phyloP scores from a whole-genome alignment of 2,113 vertebrate species.

The Sphyrna mokarran region DNA sequence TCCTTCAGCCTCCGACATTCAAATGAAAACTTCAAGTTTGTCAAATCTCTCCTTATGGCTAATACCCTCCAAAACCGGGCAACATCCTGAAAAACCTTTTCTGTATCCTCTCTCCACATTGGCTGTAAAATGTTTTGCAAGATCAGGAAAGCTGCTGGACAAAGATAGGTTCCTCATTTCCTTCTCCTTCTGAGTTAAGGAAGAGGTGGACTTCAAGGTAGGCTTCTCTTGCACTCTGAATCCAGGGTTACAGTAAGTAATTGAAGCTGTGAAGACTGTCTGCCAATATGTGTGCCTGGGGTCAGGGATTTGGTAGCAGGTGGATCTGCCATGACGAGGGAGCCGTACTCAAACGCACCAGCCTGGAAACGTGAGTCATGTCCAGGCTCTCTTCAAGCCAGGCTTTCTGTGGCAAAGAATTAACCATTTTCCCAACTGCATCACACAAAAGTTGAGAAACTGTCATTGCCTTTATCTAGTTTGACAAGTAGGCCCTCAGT shows the following conservation, averaged over 20 bases:
- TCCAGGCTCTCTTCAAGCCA: neutral
- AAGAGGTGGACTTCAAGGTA: too few species aligned
- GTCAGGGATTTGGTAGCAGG: neutral
- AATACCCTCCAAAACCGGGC: too few species aligned
- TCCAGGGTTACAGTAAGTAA: neutral
- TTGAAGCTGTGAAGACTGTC: neutral
- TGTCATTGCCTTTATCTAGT: neutral
- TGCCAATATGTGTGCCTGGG: neutral
- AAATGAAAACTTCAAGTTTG: too few species aligned
- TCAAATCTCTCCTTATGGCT: too few species aligned
- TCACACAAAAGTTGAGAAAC: neutral
- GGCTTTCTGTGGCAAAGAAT: neutral
- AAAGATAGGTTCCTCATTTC: neutral
- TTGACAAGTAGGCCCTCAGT: neutral
- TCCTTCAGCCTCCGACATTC: too few species aligned
- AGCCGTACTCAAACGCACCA: neutral
- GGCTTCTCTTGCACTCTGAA: neutral
- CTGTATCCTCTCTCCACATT: neutral
- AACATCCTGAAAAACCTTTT: too few species aligned
- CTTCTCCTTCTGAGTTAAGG: neutral
- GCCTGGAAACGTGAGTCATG: neutral
- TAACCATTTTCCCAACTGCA: neutral
- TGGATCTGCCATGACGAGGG: too few species aligned
- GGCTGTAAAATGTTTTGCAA: neutral
- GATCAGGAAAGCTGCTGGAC: neutral